These are phyloP conservation scores for Clistopyga incitator DNA, from an alignment of 2,888 invertebrate genomes.

Conservation along the genomic window DNA sequence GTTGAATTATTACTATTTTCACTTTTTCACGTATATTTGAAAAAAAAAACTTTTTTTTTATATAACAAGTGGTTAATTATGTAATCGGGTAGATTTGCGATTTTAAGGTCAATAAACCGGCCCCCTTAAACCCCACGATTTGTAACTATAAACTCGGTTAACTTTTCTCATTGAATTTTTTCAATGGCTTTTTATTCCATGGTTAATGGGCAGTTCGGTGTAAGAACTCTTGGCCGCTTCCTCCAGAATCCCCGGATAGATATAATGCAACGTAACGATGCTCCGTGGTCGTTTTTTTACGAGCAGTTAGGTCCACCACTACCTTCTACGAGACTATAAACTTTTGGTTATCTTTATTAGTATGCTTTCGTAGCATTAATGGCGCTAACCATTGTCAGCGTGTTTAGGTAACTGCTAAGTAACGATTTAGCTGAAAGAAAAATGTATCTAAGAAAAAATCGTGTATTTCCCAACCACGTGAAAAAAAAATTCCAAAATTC, in stretches of 20 bases:
- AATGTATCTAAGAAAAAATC: no score
- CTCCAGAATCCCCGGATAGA: not conserved
- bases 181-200: not conserved
- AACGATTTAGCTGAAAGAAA: not conserved
- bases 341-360: not conserved
- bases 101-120: not conserved
- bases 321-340: not conserved
- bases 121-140: not conserved
- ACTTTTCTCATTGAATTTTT: not conserved
- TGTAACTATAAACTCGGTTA: not conserved
- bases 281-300: not conserved
- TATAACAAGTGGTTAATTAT: not conserved
- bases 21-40: not conserved
- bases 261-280: slow-evolving; percentile 5
- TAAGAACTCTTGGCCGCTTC: not conserved
- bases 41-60: not conserved
- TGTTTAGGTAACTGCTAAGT: not conserved
- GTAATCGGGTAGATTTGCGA: not conserved
- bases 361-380: not conserved
- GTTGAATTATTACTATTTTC: no score
- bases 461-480: no score
- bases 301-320: not conserved
- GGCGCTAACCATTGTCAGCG: not conserved
- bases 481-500: not conserved
- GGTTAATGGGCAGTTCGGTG: not conserved